Evolutionary conservation across 2,888 invertebrate genomes (phyloP), one percentile per base, ranked within the genome.

Genomic region (Agrotis ipsilon): DNA sequence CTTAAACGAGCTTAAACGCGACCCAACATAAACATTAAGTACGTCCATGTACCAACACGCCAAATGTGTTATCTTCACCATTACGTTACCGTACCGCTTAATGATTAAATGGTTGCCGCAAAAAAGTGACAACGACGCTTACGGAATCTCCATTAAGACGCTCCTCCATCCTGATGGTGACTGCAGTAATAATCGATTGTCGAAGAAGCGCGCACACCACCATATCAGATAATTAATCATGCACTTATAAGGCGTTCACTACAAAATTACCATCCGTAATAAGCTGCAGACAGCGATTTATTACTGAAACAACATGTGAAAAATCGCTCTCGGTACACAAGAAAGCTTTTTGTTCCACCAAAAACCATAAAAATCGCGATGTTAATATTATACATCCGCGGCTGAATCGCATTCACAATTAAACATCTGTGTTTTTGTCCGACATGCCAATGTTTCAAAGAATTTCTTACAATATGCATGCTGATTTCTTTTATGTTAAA

Each of bases 201-300:
- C 81, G 88, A 90, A 89, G 89, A 91, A 88, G 88, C 87, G 80
- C 82, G 76, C 79, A 81, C 89, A 79, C 83, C 84, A 82, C 87
- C 84, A 89, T 92, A 93, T 93, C 91, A 72, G 75, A 87, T 90
- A 89, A 94, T 94, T 94, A 93, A 93, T 93, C 93, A 90, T 83
- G 73, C 62, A 87, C 93, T 82, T 93, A 89, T 91, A 94, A 83
- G 93, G 93, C 52, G 67, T 75, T 85, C 86, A 79, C 82, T 87
- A 87, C 87, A 86, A 89, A 91, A 91, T 91, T 88, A 88, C 87
- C 85, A 86, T 86, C 87, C 79, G 82, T 91, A 92, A 92, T 92
- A 90, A 91, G 89, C 82, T 85, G 89, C 78, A 75, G 88, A 88
- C 89, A 87, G 77, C 88, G 86, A 91, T 91, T 90, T 90, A 92